Base-by-base conservation (phyloP, 2,888 invertebrate species). In the Epistrophe eligans region DNA sequence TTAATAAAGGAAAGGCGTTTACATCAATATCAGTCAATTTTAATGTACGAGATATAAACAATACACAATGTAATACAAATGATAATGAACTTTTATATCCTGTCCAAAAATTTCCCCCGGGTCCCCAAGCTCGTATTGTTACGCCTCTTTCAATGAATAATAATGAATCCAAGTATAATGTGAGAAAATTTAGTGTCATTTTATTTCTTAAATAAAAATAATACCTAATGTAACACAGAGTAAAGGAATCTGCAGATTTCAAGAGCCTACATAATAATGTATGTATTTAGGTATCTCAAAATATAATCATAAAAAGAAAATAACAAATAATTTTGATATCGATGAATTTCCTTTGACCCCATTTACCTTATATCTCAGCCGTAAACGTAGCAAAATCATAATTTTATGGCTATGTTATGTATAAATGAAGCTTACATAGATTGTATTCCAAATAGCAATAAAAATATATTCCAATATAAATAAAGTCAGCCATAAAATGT, bases 381-480 rank as follows among this genome's bases (percentile, higher is more conserved):
- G 9, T 32, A 32, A 57, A 57, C 5, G 24, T n/a, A 57, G 32
- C 1, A n/a, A 57, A 57, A 57, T 57, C 57, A 35, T 17, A 10
- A 35, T 35, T 35, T 57, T 57, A 32, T 57, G 10, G 0, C 9
- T 28, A 15, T 24, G 24, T 24, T 5, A 32, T 32, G n/a, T n/a
- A n/a, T n/a, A n/a, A n/a, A n/a, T n/a, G n/a, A 32, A 9, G 35
- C 7, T 35, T 9, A 48, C 6, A 35, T 58, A n/a, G 28, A 62
- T 62, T 19, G 24, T 10, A 17, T 62, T 24, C 28, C 24, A 15
- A 45, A 43, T 9, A 11, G 10, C 64, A 64, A 64, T 64, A 64
- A 64, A 64, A 32, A 64, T 0, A 45, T 45, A 64, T 60, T 60
- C 35, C 58, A 58, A 58, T 58, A 43, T 9, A 28, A 43, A 43